phyloP scores from a whole-genome alignment of 2,888 invertebrate genomes.

The Chloromyia formosa region DNA sequence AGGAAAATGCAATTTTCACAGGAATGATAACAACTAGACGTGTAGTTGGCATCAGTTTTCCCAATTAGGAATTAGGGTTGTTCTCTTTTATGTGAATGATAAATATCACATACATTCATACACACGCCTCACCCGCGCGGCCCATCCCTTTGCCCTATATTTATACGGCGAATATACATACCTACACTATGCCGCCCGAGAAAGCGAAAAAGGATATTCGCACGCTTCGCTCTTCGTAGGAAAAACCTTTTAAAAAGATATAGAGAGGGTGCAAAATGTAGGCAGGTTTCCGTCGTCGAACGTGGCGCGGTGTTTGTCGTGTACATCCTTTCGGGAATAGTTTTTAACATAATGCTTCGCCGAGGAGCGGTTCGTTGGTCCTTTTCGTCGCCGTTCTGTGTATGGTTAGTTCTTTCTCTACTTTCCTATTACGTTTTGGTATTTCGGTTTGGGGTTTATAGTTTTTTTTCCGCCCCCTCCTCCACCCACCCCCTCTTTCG shows the following conservation, averaged over 20 bases:
- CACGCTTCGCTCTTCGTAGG: too few relatives aligned
- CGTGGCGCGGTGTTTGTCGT: too few relatives aligned
- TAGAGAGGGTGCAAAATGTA: not conserved
- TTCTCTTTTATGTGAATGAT: constrained; percentile 36
- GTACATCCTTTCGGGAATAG: too few relatives aligned
- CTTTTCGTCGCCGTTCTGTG: too few relatives aligned
- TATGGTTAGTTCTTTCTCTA: too few relatives aligned
- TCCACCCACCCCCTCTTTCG: too few relatives aligned
- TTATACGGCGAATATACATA: constrained; percentile 3
- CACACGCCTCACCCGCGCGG: not conserved
- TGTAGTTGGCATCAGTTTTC: constrained; percentile 5
- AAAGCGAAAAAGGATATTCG: not conserved
- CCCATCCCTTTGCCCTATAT: not conserved
- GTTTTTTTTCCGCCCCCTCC: too few relatives aligned
- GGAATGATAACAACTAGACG: constrained; percentile 29
- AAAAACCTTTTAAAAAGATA: not conserved
- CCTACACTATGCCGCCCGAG: not conserved
- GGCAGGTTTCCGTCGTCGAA: not conserved
- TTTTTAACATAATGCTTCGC: too few relatives aligned
- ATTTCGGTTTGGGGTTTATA: too few relatives aligned
- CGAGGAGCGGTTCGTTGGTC: too few relatives aligned
- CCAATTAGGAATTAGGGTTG: constrained; percentile 43
- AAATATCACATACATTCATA: constrained; percentile 10
- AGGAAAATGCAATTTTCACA: constrained; percentile 32
- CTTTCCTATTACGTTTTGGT: too few relatives aligned